Percentiles rank a stretch among this genome's conserved stretches.
phyloP scores from a whole-genome alignment of 1,140 invertebrate species.

The Panagrolaimus sp. region DNA sequence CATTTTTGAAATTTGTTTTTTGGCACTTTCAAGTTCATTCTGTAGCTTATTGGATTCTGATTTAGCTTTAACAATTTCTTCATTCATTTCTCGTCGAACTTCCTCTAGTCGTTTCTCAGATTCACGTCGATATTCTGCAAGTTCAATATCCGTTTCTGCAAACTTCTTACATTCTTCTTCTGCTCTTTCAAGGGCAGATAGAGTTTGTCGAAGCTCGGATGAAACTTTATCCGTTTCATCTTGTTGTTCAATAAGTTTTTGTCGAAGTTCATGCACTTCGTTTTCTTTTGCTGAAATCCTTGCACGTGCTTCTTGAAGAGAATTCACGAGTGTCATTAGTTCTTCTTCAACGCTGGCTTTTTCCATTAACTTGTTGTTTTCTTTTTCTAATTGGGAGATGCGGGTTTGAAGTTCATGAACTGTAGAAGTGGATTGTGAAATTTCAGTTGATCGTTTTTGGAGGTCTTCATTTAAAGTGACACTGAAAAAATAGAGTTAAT shows the following conservation, averaged over 20 bases:
- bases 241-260: neutral
- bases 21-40: neutral
- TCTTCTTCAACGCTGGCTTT: constrained; percentile 11
- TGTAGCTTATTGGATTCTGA: neutral
- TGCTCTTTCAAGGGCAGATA: neutral
- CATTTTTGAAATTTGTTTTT: neutral
- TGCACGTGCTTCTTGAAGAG: neutral
- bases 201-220: neutral
- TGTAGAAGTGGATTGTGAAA: neutral
- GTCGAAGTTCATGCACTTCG: constrained; percentile 4
- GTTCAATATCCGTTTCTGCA: neutral
- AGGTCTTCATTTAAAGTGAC: neutral
- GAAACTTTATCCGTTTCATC: constrained; percentile 2
- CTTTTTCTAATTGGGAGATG: neutral
- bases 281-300: neutral
- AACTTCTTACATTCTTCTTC: neutral
- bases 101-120: neutral
- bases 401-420: neutral
- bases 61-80: neutral
- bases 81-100: neutral
- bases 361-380: neutral
- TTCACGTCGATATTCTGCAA: constrained; percentile 20
- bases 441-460: neutral
- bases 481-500: too few species aligned
- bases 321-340: neutral